Evolutionary conservation across 2,113 vertebrate species (phyloP).

Genomic region (Bos javanicus): DNA sequence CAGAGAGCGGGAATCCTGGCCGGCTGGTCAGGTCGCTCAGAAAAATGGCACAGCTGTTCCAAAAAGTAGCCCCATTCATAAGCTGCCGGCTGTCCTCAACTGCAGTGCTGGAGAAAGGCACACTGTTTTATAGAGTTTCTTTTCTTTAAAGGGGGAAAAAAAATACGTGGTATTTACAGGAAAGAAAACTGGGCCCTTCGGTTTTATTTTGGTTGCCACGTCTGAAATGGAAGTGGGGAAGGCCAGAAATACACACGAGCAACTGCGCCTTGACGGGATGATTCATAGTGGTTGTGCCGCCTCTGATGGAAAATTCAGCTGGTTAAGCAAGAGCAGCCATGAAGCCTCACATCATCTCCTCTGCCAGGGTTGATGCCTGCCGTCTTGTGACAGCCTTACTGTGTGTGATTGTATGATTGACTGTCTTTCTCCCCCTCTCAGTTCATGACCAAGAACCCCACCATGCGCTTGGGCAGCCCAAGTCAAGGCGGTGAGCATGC

Average conservation of each 20-base stretch:
- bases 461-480: conserved; percentile 90
- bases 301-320: conserved; percentile 65
- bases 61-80: conserved; percentile 57
- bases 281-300: conserved; percentile 45
- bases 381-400: not conserved
- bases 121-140: conserved; percentile 47
- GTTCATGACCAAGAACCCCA: conserved; percentile 96
- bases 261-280: conserved; percentile 12
- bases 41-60: conserved; percentile 56
- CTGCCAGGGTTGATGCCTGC: conserved; percentile 14
- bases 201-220: conserved; percentile 53
- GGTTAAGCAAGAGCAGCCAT: conserved; percentile 63
- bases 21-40: not conserved
- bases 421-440: conserved; percentile 70
- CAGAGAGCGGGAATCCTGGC: conserved; percentile 50
- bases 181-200: conserved; percentile 43
- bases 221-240: conserved; percentile 54
- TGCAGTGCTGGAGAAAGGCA: not conserved
- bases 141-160: conserved; percentile 53
- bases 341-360: conserved; percentile 64
- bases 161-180: conserved; percentile 46
- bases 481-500: conserved; percentile 87
- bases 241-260: conserved; percentile 10
- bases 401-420: conserved; percentile 51
- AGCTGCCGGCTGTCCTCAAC: conserved; percentile 52